These are phyloP conservation scores for Pristionchus pacificus DNA, from an alignment of 1,140 invertebrate genomes.

Conservation along the genomic window DNA sequence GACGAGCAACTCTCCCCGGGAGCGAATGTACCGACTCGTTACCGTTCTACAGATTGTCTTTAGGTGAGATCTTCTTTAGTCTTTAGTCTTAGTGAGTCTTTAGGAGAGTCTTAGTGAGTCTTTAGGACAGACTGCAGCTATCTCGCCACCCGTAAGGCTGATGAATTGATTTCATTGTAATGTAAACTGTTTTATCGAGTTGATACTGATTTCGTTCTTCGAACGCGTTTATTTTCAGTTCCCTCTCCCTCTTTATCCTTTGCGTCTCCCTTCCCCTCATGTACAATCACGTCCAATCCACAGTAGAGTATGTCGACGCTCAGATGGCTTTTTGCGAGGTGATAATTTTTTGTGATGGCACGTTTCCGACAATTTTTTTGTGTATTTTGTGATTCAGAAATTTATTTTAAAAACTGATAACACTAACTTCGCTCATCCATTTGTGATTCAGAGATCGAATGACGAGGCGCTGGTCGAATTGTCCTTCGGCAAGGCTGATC, in stretches of 20 bases:
- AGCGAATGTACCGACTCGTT: conserved; percentile 50
- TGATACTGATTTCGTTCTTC: background rate
- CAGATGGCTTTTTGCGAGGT: conserved; percentile 56
- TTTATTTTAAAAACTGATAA: too few species aligned
- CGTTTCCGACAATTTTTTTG: too few species aligned
- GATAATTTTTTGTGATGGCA: conserved; percentile 7
- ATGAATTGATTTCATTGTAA: too few species aligned
- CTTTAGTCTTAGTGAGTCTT: too few species aligned
- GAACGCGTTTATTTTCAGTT: conserved; percentile 49
- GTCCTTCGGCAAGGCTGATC: conserved; percentile 35
- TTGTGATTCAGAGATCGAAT: conserved; percentile 42
- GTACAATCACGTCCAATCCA: conserved; percentile 56
- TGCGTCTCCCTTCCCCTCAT: conserved; percentile 51
- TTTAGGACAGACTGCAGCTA: too few species aligned
- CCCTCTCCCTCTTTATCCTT: conserved; percentile 47
- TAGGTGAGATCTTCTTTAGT: too few species aligned
- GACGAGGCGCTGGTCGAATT: conserved; percentile 46
- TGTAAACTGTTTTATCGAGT: too few species aligned
- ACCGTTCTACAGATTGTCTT: conserved; percentile 53
- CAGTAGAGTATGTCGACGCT: conserved; percentile 52
- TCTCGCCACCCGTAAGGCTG: too few species aligned
- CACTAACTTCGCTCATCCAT: background rate
- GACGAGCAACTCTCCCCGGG: conserved; percentile 25
- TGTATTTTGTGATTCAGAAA: background rate
- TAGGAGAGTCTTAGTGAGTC: too few species aligned